phyloP scores from a whole-genome alignment of 2,888 invertebrate genomes.

The Tinea pellionella region DNA sequence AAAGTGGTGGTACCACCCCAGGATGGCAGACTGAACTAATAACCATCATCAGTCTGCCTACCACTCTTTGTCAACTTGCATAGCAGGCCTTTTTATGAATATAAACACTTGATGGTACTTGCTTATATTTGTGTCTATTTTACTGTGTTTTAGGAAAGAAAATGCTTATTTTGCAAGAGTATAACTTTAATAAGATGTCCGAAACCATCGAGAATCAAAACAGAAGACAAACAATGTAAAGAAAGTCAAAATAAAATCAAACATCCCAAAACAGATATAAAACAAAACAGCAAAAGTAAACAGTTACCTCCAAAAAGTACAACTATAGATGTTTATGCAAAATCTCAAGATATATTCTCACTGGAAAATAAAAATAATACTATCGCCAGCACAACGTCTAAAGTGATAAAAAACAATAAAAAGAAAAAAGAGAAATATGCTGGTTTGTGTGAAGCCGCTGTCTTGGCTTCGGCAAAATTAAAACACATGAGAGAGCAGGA shows the following conservation, averaged over 20 bases:
- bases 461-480: slow-evolving; percentile 44
- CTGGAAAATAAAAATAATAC: slow-evolving; percentile 42
- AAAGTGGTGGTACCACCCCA: too few species aligned
- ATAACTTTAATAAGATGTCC: slow-evolving; percentile 6
- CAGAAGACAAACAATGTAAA: not conserved
- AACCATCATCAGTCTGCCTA: too few species aligned
- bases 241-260: not conserved
- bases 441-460: slow-evolving; percentile 51
- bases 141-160: slow-evolving; percentile 36
- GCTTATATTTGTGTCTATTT: too few species aligned
- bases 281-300: not conserved
- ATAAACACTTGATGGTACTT: too few species aligned
- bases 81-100: too few species aligned
- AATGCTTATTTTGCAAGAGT: slow-evolving; percentile 41
- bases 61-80: too few species aligned
- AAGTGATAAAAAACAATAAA: slow-evolving; percentile 52
- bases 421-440: slow-evolving; percentile 59
- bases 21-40: too few species aligned
- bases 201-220: slow-evolving; percentile 9
- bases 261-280: slow-evolving; percentile 10
- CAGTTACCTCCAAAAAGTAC: slow-evolving; percentile 8
- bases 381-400: slow-evolving; percentile 26
- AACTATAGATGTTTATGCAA: slow-evolving; percentile 40
- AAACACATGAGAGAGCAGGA: slow-evolving; percentile 33
- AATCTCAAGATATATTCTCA: slow-evolving; percentile 45